Evolutionary conservation across 2,797 vertebrate species (phyloP).

Genomic region (Apodemus agrarius): DNA sequence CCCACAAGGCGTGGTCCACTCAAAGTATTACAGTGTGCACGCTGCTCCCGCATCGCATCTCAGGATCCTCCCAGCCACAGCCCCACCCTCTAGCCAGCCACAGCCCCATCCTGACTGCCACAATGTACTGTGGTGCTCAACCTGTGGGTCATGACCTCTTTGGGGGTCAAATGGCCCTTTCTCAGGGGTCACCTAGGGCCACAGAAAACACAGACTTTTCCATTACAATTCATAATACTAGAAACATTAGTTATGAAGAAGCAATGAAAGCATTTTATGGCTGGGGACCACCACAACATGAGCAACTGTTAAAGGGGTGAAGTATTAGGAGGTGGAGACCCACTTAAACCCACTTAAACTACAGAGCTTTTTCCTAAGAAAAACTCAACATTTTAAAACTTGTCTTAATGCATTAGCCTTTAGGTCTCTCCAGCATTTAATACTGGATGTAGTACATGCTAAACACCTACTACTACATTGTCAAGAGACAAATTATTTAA

Average conservation of each 20-base stretch:
- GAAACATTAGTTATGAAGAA: background rate
- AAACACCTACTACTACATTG: background rate
- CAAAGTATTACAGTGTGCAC: rapidly evolving
- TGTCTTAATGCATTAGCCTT: background rate
- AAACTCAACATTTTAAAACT: background rate
- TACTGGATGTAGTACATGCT: background rate
- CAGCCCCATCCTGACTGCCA: background rate
- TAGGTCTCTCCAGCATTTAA: background rate
- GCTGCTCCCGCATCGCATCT: background rate
- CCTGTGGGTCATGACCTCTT: no score
- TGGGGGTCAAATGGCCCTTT: background rate
- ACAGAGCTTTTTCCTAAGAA: background rate
- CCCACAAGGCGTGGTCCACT: background rate
- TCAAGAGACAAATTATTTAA: background rate
- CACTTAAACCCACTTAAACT: background rate
- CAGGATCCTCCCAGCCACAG: background rate
- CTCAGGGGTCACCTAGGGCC: background rate
- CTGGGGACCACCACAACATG: background rate
- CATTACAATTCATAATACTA: background rate
- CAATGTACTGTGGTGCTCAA: background rate
- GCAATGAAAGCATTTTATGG: background rate
- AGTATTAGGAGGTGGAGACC: background rate
- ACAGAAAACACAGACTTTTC: background rate
- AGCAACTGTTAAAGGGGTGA: background rate
- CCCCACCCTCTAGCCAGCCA: background rate